Percentiles rank a stretch among this genome's conserved stretches.
Conservation (phyloP, 2,113 vertebrate species). For the Notothenia rossii region DNA sequence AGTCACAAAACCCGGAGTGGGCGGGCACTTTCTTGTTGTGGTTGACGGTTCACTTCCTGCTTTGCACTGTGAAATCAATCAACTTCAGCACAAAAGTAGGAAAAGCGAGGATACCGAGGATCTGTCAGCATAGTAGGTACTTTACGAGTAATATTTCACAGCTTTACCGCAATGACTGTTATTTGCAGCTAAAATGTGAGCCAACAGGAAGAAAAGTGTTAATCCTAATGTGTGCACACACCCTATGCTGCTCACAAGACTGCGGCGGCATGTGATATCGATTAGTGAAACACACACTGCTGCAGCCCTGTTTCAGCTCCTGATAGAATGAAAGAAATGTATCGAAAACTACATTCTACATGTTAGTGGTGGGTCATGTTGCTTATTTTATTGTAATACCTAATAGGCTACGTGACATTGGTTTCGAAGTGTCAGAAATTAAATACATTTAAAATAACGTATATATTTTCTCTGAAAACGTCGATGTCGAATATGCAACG, state of each 20-base stretch:
- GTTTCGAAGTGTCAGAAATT: neutral
- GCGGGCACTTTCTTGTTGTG: constrained; percentile 60
- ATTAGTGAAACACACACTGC: constrained; percentile 49
- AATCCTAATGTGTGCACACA: neutral
- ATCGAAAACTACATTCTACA: neutral
- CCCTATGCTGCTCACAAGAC: constrained; percentile 63
- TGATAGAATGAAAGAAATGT: neutral
- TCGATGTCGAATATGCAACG: too few species aligned
- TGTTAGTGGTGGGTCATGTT: neutral
- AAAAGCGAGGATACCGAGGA: neutral
- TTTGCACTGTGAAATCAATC: constrained; percentile 54
- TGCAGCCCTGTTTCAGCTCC: constrained; percentile 5
- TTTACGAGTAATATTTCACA: rapidly evolving
- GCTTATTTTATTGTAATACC: neutral
- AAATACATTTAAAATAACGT: too few species aligned
- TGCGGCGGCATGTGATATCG: constrained; percentile 75
- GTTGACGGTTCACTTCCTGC: constrained; percentile 60
- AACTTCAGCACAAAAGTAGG: neutral
- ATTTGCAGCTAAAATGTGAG: neutral
- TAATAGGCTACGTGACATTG: neutral
- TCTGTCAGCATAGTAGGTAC: neutral
- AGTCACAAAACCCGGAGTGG: neutral
- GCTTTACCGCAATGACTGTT: rapidly evolving
- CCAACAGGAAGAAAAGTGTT: neutral
- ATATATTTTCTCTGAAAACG: too few species aligned